Base-by-base conservation (phyloP, 2,797 vertebrate genomes). In the Peromyscus melanophrys region DNA sequence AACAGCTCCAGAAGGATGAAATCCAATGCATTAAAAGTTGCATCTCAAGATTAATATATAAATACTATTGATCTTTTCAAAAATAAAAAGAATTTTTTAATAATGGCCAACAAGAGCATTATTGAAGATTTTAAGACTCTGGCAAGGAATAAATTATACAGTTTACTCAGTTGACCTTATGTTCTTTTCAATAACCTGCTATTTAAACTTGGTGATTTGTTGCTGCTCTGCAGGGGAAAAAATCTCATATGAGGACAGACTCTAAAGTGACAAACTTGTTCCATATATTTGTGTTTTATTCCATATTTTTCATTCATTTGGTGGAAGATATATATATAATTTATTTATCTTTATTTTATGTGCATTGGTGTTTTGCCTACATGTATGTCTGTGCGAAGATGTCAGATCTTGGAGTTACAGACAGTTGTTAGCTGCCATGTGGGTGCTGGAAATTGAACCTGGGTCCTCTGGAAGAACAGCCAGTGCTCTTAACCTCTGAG, bases 21-120 rank as follows among this genome's bases (percentile, higher is more conserved):
- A 73, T 37, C 0, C 27, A 94, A 69, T 34, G 21, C 37, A 92
- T 71, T 93, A 88, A 52, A 95, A 94, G 95, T 52, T 76, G 29
- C 83, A 73, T 61, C 90, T 77, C 93, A 80, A 80, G 43, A 96
- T 90, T 92, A 96, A 87, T 77, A 78, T 89, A 87, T 71, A 93
- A 88, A 94, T 49, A 34, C 17, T 90, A 88, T 52, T 92, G 83
- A 89, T 90, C 31, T 75, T 84, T 23, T 86, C 88, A 85, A 31
- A 82, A 85, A 82, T 69, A 83, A 52, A 83, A 49, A 95, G 55
- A 93, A 40, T 40, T 21, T 92, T 82, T 90, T 94, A 77, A 92
- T 63, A 96, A 94, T 46, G 8, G 11, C 27, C 90, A 76, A 94
- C 49, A 13, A 78, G 46, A 69, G 10, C 25, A 93, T 87, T 17